These are phyloP conservation scores for Platyrinchus mystaceus DNA, from an alignment of 2,797 vertebrate species.

Conservation along the genomic window DNA sequence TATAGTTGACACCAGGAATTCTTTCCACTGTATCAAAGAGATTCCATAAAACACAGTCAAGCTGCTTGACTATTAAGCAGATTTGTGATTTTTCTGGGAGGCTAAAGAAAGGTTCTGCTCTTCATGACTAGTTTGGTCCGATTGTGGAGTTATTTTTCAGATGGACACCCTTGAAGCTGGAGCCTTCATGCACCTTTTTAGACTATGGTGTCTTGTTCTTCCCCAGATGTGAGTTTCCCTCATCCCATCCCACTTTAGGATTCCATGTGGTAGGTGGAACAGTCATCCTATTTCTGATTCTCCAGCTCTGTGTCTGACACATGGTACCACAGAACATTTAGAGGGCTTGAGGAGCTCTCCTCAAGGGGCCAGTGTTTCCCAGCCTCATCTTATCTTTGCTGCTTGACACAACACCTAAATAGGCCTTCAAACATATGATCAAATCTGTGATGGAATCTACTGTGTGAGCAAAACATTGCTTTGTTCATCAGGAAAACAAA, in stretches of 20 bases:
- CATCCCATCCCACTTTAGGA: neutral
- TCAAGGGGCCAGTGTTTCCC: neutral
- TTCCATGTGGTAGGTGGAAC: neutral
- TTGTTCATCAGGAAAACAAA: slow-evolving; percentile 16
- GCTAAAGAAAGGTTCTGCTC: neutral
- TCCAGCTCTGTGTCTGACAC: fast-evolving
- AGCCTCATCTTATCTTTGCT: neutral
- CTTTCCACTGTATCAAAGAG: neutral
- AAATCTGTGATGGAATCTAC: neutral
- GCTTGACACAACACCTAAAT: neutral
- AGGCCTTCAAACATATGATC: neutral
- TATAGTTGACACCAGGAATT: neutral
- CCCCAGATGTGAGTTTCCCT: neutral
- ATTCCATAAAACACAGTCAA: neutral
- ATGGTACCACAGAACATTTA: neutral
- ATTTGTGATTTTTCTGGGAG: neutral
- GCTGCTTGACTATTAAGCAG: neutral
- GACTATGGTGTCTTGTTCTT: neutral
- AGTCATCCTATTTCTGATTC: neutral
- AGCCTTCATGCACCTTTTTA: neutral
- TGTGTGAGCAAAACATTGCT: neutral
- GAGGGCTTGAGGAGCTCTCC: neutral
- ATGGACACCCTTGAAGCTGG: neutral
- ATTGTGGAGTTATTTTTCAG: neutral
- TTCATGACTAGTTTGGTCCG: neutral